Evolutionary conservation across 2,113 vertebrate genomes (phyloP), one percentile per base, ranked within the genome.

Genomic region (Engraulis encrasicolus): DNA sequence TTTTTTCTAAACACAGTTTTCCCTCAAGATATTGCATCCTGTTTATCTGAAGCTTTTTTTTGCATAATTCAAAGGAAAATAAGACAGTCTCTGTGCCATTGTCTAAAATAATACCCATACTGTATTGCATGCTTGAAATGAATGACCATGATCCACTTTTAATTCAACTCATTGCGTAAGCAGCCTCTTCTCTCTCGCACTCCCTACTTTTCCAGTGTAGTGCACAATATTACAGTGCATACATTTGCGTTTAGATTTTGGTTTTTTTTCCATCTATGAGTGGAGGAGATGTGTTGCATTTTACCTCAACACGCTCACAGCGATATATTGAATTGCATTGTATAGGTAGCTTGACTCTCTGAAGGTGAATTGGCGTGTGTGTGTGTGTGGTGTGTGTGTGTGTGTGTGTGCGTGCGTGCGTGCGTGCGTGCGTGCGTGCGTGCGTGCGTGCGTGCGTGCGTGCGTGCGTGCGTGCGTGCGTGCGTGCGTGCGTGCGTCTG

Each of bases 41-140:
- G 27, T 71, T 71, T n/a, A 23, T 71, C 61, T 31, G 11, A 71
- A 34, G n/a, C n/a, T n/a, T 31, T 11, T 15, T 71, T 71, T 71
- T 71, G 23, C 61, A 71, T 71, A 71, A 71, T 31, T 71, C 27
- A 71, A 34, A 71, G 61, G 23, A 71, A 34, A 71, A 27, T 71
- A 31, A 12, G 27, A 23, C 14, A 71, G 23, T 31, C 61, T 27
- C 27, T 12, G 1, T 34, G 23, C 61, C 27, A 34, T 71, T 71
- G 61, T 34, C 61, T 71, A 71, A 31, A 71, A 71, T 31, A 27
- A 12, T 27, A 31, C 61, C n/a, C n/a, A n/a, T n/a, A n/a, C n/a
- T n/a, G 34, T 71, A 71, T 71, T 71, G 61, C 9, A 14, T 15
- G 27, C 27, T 31, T 71, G 9, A 61, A 27, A 61, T 34, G 27